A percentile compares a stretch with the other conserved stretches of the same genome.
Conservation (phyloP, 2,888 invertebrate species). For the Norana najaformis region DNA sequence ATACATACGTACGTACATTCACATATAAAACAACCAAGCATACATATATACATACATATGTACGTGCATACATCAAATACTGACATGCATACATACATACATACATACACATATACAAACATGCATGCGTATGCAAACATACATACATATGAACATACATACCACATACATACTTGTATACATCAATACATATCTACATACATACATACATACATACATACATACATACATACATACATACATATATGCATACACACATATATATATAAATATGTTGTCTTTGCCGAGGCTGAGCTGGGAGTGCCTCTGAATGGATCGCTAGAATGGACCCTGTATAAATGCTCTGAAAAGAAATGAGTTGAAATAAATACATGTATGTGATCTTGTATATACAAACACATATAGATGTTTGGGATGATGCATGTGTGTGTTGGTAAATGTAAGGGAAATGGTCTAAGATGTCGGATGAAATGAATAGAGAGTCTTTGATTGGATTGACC, state of each 20-base stretch:
- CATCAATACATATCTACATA: too few species aligned
- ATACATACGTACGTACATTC: too few species aligned
- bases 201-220: too few species aligned
- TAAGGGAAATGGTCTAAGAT: background rate
- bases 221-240: too few species aligned
- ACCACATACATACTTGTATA: background rate
- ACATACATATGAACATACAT: background rate
- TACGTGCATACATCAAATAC: too few species aligned
- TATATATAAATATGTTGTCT: background rate
- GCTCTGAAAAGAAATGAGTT: background rate
- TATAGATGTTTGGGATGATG: background rate
- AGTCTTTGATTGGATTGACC: constrained; percentile 13
- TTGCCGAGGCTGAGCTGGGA: background rate
- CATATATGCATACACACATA: too few species aligned
- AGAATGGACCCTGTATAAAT: background rate
- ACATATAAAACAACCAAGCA: too few species aligned
- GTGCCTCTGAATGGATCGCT: background rate
- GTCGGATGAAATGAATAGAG: background rate
- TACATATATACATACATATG: too few species aligned
- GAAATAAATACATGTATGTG: background rate
- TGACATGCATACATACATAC: too few species aligned
- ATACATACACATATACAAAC: too few species aligned
- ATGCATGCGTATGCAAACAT: background rate
- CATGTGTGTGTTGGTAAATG: background rate
- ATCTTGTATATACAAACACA: background rate